These are phyloP conservation scores for Ectropis grisescens DNA, from an alignment of 1,140 invertebrate genomes.

Conservation along the genomic window DNA sequence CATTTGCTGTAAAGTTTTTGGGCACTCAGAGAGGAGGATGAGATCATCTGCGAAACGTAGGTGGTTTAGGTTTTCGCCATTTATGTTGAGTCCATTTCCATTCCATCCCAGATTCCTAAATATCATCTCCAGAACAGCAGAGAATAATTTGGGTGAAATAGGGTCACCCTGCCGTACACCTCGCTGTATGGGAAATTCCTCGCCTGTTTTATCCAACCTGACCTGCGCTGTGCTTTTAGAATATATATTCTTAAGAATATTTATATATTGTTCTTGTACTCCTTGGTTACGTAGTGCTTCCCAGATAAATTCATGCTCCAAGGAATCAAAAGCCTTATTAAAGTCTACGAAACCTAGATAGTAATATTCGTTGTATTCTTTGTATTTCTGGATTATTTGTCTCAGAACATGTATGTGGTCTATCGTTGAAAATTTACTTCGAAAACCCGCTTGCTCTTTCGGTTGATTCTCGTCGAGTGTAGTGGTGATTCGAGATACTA, in stretches of 20 bases:
- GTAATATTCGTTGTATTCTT: no score
- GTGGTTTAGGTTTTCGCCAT: constrained; percentile 10
- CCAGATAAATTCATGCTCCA: neutral
- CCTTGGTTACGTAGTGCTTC: neutral
- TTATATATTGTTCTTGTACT: no score
- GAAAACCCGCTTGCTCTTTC: neutral
- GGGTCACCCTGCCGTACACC: neutral
- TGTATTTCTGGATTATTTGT: no score
- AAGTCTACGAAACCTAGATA: constrained; percentile 1
- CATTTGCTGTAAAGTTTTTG: constrained; percentile 8
- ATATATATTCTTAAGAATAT: no score
- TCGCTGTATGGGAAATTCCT: neutral
- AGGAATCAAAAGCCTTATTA: no score
- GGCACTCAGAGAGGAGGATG: constrained; percentile 6
- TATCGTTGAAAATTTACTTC: no score
- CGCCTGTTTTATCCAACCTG: no score
- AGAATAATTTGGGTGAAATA: no score
- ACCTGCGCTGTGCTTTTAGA: no score
- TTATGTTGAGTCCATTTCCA: constrained; percentile 7
- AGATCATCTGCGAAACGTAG: no score
- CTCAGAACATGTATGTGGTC: no score
- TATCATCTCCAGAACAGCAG: constrained; percentile 6
- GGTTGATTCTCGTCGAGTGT: no score
- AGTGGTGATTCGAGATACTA: neutral
- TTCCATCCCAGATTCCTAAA: constrained; percentile 7